Evolutionary conservation across 2,888 invertebrate genomes (phyloP).

Genomic region (Eueremaeus valkanovi): DNA sequence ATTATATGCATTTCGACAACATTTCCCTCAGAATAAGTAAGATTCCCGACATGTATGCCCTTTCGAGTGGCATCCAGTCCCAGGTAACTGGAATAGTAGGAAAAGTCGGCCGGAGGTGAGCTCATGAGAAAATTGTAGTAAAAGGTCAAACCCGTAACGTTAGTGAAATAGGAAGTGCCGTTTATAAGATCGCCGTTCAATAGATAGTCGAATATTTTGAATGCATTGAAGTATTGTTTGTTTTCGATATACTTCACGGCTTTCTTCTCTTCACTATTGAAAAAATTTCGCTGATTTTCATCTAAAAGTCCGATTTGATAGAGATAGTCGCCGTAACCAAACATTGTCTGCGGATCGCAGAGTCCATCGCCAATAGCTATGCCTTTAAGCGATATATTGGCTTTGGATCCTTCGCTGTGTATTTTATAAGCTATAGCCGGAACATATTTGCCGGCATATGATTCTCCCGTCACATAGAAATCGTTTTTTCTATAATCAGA

Average conservation of each 20-base stretch:
- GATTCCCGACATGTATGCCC: constrained; percentile 78
- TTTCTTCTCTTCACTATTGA: constrained; percentile 46
- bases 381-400: constrained; percentile 64
- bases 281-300: constrained; percentile 46
- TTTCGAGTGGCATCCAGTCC: constrained; percentile 63
- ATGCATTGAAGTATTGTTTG: constrained; percentile 44
- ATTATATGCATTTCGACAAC: constrained; percentile 68
- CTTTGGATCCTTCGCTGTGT: too few relatives aligned
- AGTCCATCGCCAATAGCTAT: constrained; percentile 49
- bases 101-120: constrained; percentile 52
- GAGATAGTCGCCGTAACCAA: constrained; percentile 52
- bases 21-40: constrained; percentile 60
- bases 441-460: constrained; percentile 63
- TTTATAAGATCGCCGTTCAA: constrained; percentile 65
- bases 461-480: constrained; percentile 84
- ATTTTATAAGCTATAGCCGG: constrained; percentile 36
- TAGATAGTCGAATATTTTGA: constrained; percentile 61
- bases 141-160: constrained; percentile 69
- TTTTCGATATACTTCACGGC: constrained; percentile 45
- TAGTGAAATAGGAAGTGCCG: constrained; percentile 62
- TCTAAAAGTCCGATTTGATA: constrained; percentile 51
- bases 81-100: constrained; percentile 61
- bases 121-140: constrained; percentile 70
- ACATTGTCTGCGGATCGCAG: constrained; percentile 48
- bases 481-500: constrained; percentile 67